Percentiles rank a stretch among this genome's conserved stretches.
These are phyloP conservation scores for Pogonognathellus flavescens DNA, from an alignment of 1,140 invertebrate species.

Conservation along the genomic window DNA sequence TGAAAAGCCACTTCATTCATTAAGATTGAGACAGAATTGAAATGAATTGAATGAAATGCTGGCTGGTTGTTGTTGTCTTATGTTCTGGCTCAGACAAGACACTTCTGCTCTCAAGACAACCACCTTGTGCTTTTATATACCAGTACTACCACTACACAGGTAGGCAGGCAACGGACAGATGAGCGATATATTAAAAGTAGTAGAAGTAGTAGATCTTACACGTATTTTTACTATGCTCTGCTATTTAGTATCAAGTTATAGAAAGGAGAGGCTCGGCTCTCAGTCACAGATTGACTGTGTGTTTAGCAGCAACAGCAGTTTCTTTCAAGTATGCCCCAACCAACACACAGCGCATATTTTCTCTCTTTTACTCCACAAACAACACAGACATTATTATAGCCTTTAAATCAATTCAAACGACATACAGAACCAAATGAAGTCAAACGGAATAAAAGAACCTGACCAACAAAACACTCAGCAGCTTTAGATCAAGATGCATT, in stretches of 20 bases:
- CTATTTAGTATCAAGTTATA: too few relatives aligned
- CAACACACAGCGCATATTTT: background rate
- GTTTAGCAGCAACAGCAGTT: constrained; percentile 2
- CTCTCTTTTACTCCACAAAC: background rate
- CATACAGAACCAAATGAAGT: constrained; percentile 21
- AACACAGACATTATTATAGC: background rate
- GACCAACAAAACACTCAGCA: constrained; percentile 24
- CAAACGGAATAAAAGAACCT: background rate
- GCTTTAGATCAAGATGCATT: background rate
- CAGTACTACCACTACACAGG: background rate
- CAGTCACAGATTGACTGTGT: too few relatives aligned
- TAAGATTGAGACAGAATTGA: constrained; percentile 15
- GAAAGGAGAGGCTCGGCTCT: too few relatives aligned
- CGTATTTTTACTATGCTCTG: too few relatives aligned
- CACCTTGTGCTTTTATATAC: background rate
- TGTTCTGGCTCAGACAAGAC: background rate
- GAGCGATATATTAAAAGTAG: too few relatives aligned
- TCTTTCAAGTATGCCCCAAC: background rate
- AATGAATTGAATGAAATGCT: constrained; percentile 6
- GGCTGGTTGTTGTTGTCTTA: background rate
- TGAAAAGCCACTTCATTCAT: constrained; percentile 43
- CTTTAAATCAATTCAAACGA: constrained; percentile 33
- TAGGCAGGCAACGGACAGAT: background rate
- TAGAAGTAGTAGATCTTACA: too few relatives aligned
- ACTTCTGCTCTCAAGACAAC: too few relatives aligned